Evolutionary conservation across 2,797 vertebrate genomes (phyloP), one percentile per base, ranked within the genome.

Genomic region (Neopelma chrysocephalum): DNA sequence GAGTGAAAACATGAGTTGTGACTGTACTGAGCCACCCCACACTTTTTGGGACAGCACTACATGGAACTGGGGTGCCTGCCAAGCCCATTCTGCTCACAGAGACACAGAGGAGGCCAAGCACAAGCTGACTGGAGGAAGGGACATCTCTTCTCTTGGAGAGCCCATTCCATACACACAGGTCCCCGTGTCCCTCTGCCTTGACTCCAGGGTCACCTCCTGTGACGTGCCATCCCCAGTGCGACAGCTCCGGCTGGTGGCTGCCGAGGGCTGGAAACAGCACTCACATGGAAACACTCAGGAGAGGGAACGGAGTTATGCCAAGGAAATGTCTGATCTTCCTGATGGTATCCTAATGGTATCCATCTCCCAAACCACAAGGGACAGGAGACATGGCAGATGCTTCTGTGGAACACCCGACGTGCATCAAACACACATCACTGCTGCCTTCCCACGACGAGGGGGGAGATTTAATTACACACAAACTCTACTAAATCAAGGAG

Each of bases 231-330:
- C 13, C 5, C n/a, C 0, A 11, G 79, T 56, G 66, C 78, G 17
- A 91, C n/a, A 95, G 96, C 95, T 82, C 96, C 77, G 4, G 83
- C 96, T 97, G 83, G 76, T 94, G 96, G 94, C 86, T 88, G 89
- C 89, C 9, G 11, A 72, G 81, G 43, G 92, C 82, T 4, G 25
- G 36, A 13, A 18, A 12, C 54, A 43, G 56, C 50, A 10, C 31
- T 34, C 64, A 18, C 57, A 12, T 0, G 5, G 53, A 53, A 89
- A 82, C 25, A 1, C 3, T 20, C 6, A 13, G 47, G 53, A 89
- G 29, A 26, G 32, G 42, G 25, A 94, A 38, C 0, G 1, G 0
- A 2, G 13, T 32, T 31, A 54, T 10, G 79, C 65, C 87, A 75
- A 69, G 47, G 27, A 34, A 89, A 40, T 1, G 43, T 65, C 72